These are phyloP conservation scores for Picathartes gymnocephalus DNA, from an alignment of 2,113 vertebrate genomes.

Conservation along the genomic window DNA sequence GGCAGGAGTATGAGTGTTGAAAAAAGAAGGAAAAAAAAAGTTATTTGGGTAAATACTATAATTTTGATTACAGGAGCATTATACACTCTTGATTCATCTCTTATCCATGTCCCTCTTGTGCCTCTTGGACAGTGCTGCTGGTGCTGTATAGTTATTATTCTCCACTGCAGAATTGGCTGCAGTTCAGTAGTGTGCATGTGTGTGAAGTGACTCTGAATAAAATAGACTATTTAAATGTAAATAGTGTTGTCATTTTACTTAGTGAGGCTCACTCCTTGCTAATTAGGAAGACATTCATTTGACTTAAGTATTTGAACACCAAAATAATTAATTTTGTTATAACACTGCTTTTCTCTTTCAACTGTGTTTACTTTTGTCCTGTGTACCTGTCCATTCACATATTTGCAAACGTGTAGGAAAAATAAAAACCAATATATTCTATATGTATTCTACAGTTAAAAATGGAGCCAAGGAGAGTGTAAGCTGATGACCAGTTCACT, in stretches of 20 bases:
- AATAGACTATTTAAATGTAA: slow-evolving; percentile 18
- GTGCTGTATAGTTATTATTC: neutral
- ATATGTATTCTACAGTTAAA: neutral
- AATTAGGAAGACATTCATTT: neutral
- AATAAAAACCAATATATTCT: neutral
- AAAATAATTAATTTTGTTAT: neutral
- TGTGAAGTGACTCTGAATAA: neutral
- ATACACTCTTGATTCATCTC: neutral
- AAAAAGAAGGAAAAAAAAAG: neutral
- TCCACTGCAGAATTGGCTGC: neutral
- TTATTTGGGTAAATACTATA: neutral
- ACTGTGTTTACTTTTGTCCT: neutral
- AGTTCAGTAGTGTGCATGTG: neutral
- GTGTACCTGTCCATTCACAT: neutral
- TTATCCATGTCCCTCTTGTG: neutral
- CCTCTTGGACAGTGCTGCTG: neutral
- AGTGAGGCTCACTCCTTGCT: neutral
- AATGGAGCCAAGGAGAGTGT: neutral
- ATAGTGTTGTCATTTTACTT: neutral
- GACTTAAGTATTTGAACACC: neutral
- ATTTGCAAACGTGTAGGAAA: neutral
- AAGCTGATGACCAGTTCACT: neutral
- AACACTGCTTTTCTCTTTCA: neutral
- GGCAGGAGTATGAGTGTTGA: neutral
- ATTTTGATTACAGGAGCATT: neutral